Base-by-base conservation (phyloP, 1,140 invertebrate species). In the Conus ventricosus region DNA sequence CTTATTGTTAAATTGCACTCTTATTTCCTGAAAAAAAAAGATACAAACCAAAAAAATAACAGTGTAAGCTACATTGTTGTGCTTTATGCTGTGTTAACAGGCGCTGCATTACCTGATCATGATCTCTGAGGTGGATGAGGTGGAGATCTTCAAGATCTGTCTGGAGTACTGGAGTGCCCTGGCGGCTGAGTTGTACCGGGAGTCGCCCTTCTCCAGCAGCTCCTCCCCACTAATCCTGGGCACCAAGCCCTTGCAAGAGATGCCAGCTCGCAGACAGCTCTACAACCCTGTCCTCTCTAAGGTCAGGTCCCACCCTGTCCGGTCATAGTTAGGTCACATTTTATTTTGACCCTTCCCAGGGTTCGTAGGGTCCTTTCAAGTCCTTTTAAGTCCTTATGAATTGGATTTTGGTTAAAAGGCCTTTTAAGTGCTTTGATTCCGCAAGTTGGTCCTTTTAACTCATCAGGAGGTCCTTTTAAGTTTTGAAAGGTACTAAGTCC, bases 121-220 rank as follows among this genome's bases (percentile, higher is more conserved):
- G 88, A 99, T 99, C 93, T 99, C 99, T 27, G 98, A 99, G 96
- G 99, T 99, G 5, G 99, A 99, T 90, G 99, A 99, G 94, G 98
- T 99, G 0, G 99, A 99, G 96, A 99, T 99, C 88, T 99, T 99
- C 94, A 99, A 99, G 96, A 99, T 99, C 90, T 99, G 99, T 95
- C 95, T 99, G 39, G 99, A 99, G 95, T 99, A 99, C 95, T 99
- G 99, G 99, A 99, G 99, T 96, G 97, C 97, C 88, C 96, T 99
- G 39, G 96, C 98, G 25, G 96, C 98, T 85, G 98, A 99, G 94
- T 96, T 99, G 86, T 99, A 99, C 94, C 97, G 97, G 93, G 96
- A 96, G 91, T 95, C 93, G 89, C 95, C 95, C 51, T 95, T 93
- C 89, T 92, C 92, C 71, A 90, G 91, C 51, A 92, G 89, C 53